Conservation (phyloP, 2,113 vertebrate species). For the Erpornis zantholeuca region DNA sequence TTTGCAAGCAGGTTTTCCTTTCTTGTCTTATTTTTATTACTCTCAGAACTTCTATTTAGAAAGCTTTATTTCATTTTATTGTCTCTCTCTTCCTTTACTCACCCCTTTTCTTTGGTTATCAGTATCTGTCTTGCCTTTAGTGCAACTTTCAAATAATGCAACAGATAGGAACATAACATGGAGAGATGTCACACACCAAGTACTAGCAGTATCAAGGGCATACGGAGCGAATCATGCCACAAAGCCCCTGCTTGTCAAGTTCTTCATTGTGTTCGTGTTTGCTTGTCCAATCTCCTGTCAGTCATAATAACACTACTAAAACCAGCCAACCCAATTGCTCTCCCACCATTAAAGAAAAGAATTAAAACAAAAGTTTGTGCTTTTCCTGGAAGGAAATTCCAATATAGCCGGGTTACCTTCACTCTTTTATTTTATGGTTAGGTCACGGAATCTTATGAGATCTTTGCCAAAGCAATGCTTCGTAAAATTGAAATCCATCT, state of each 20-base stretch:
- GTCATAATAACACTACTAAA: neutral
- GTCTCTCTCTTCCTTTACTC: neutral
- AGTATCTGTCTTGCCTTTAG: neutral
- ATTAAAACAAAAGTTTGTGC: neutral
- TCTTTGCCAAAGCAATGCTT: neutral
- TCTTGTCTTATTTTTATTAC: neutral
- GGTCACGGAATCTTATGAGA: neutral
- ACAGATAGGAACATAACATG: neutral
- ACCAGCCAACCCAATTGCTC: neutral
- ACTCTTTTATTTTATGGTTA: neutral
- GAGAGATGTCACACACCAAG: neutral
- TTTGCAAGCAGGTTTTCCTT: neutral
- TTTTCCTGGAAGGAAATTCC: neutral
- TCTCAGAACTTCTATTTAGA: neutral
- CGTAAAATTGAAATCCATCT: neutral
- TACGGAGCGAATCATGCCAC: neutral
- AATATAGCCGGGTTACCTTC: neutral
- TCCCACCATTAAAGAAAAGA: neutral
- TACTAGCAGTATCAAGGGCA: neutral
- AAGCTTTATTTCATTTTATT: neutral
- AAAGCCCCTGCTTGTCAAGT: neutral
- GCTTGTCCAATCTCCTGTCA: neutral
- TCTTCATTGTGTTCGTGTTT: neutral
- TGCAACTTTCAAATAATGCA: neutral
- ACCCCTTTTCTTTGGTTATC: neutral